These are phyloP conservation scores for Todus mexicanus DNA, from an alignment of 2,797 vertebrate species.

Conservation along the genomic window DNA sequence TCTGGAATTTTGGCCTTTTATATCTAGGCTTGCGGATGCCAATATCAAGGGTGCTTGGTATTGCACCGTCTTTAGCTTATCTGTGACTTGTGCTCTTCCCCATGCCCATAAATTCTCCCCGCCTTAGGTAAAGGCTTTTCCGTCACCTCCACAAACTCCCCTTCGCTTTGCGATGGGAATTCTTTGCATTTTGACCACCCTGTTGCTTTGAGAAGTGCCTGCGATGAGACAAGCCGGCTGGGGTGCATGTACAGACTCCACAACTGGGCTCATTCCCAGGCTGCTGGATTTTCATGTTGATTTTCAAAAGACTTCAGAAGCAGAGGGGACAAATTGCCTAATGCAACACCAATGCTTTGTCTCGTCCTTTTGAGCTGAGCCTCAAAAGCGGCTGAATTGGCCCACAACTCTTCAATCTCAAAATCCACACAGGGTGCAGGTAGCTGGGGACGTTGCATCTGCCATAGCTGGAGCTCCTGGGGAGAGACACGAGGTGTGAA, in stretches of 20 bases:
- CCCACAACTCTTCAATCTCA: background rate
- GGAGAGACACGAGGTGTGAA: accelerated
- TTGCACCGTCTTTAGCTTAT: background rate
- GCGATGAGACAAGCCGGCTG: accelerated
- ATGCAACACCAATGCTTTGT: accelerated
- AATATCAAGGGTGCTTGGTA: too few relatives aligned
- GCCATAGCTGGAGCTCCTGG: accelerated
- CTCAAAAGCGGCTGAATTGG: background rate
- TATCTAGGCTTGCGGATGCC: background rate
- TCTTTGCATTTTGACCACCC: background rate
- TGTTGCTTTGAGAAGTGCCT: background rate
- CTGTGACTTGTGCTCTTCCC: background rate
- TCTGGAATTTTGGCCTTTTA: background rate
- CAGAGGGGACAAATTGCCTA: too few relatives aligned
- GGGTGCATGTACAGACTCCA: accelerated
- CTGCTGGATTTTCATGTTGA: background rate
- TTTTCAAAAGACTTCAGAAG: background rate
- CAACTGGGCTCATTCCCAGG: accelerated
- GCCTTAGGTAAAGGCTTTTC: background rate
- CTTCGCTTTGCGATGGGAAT: background rate
- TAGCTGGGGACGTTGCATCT: background rate
- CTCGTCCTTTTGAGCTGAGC: background rate
- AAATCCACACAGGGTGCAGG: too few relatives aligned
- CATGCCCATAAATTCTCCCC: background rate
- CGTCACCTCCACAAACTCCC: background rate